Evolutionary conservation across 2,888 invertebrate genomes (phyloP).

Genomic region (Drosophila acutilabella): DNA sequence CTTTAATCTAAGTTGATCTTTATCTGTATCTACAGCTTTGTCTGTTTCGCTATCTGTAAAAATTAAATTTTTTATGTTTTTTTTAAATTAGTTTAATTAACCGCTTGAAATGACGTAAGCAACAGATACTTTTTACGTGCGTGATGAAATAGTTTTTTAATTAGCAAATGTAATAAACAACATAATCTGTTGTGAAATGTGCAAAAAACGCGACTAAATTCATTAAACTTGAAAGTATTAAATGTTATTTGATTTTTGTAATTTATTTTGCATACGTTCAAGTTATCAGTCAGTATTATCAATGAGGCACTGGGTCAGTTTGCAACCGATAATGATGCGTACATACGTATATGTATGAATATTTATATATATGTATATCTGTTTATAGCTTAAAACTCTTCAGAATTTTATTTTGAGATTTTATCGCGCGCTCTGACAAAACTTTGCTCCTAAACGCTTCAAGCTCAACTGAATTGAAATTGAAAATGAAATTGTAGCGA

Average conservation of each 20-base stretch:
- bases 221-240: neutral
- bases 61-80: slow-evolving; percentile 15
- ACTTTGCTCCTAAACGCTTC: slow-evolving; percentile 63
- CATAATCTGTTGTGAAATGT: slow-evolving; percentile 2
- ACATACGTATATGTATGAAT: neutral
- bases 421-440: slow-evolving; percentile 40
- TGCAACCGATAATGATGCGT: slow-evolving; percentile 21
- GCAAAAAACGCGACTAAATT: neutral
- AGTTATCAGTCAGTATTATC: slow-evolving; percentile 32
- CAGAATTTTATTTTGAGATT: slow-evolving; percentile 11
- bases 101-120: slow-evolving; percentile 43
- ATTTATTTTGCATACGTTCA: slow-evolving; percentile 13
- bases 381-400: slow-evolving; percentile 8
- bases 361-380: neutral
- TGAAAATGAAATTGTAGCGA: slow-evolving; percentile 11
- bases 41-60: slow-evolving; percentile 36
- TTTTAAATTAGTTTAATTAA: slow-evolving; percentile 14
- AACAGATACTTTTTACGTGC: neutral
- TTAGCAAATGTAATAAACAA: slow-evolving; percentile 4
- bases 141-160: slow-evolving; percentile 5
- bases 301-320: slow-evolving; percentile 26
- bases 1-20: slow-evolving; percentile 11
- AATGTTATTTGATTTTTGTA: neutral
- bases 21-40: slow-evolving; percentile 6
- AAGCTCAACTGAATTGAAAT: slow-evolving; percentile 60